Percentiles rank a stretch among this genome's conserved stretches.
phyloP scores from a whole-genome alignment of 2,797 vertebrate genomes.

The Salarias fasciatus region DNA sequence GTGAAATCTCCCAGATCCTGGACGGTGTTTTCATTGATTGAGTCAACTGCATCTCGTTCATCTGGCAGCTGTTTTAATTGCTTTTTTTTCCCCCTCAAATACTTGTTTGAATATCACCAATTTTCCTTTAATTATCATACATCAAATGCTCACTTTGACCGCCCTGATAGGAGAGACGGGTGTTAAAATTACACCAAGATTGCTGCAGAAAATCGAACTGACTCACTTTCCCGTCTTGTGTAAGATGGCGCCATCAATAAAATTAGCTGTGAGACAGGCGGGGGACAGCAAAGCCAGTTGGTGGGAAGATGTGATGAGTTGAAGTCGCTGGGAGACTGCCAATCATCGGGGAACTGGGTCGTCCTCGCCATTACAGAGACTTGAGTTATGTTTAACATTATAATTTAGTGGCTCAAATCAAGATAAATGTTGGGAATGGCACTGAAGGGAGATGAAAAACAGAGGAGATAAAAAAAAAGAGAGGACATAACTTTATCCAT shows the following conservation, averaged over 20 bases:
- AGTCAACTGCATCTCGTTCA: constrained; percentile 22
- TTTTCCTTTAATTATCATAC: constrained; percentile 64
- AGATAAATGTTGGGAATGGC: constrained; percentile 36
- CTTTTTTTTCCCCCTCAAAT: constrained; percentile 47
- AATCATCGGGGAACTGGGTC: constrained; percentile 59
- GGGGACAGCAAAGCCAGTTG: constrained; percentile 41
- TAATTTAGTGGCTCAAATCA: constrained; percentile 54
- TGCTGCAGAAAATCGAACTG: constrained; percentile 58
- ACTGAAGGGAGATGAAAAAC: constrained; percentile 1
- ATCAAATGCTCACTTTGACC: constrained; percentile 46
- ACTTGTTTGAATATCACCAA: constrained; percentile 25
- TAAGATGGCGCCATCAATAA: constrained; percentile 65
- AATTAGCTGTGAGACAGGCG: constrained; percentile 62
- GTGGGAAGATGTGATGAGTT: constrained; percentile 49
- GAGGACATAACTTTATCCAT: not conserved
- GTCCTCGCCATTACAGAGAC: constrained; percentile 50
- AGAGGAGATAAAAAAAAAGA: not conserved
- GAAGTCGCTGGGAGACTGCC: constrained; percentile 53
- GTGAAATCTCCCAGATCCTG: too few relatives aligned
- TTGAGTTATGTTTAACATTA: constrained; percentile 65
- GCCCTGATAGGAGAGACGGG: constrained; percentile 27
- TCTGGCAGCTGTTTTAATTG: constrained; percentile 37
- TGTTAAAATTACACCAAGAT: constrained; percentile 58
- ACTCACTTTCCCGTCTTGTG: constrained; percentile 50
- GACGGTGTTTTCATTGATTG: constrained; percentile 38